These are phyloP conservation scores for Gisinianus flammeolus DNA, from an alignment of 2,888 invertebrate species.

Conservation along the genomic window DNA sequence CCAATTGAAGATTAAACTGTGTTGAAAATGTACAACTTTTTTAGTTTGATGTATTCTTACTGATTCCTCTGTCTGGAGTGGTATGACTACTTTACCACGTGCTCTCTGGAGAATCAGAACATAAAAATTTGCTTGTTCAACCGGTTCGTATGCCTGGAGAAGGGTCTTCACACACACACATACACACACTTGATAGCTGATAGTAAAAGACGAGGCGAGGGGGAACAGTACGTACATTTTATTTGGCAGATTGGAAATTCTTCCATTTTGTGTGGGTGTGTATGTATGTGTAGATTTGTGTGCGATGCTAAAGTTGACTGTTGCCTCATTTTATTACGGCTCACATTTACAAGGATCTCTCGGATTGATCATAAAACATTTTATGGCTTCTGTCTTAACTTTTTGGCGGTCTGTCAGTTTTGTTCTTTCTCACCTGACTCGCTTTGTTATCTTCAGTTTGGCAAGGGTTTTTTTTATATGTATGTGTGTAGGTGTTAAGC, in stretches of 20 bases:
- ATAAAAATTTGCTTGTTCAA: neutral
- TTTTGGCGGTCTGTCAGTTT: neutral
- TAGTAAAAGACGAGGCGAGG: neutral
- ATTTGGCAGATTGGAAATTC: slow-evolving; percentile 28
- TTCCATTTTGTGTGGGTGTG: neutral
- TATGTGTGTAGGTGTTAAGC: neutral
- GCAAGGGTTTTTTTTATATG: neutral
- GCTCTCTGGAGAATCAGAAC: neutral
- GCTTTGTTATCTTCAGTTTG: too few relatives aligned
- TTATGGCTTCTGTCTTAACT: neutral
- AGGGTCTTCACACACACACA: neutral
- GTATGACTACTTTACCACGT: slow-evolving; percentile 12
- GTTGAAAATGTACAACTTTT: too few relatives aligned
- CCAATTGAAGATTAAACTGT: too few relatives aligned
- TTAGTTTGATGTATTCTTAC: too few relatives aligned
- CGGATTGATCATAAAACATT: slow-evolving; percentile 22
- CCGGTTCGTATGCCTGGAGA: too few relatives aligned
- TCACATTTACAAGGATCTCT: neutral
- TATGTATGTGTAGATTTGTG: neutral
- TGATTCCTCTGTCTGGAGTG: too few relatives aligned
- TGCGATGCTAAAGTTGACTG: neutral
- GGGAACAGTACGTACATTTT: slow-evolving; percentile 29
- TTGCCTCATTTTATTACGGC: slow-evolving; percentile 16
- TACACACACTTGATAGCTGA: too few relatives aligned
- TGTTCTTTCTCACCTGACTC: neutral